Evolutionary conservation across 2,797 vertebrate species (phyloP), one percentile per base, ranked within the genome.

Genomic region (Anolis apletophallus): DNA sequence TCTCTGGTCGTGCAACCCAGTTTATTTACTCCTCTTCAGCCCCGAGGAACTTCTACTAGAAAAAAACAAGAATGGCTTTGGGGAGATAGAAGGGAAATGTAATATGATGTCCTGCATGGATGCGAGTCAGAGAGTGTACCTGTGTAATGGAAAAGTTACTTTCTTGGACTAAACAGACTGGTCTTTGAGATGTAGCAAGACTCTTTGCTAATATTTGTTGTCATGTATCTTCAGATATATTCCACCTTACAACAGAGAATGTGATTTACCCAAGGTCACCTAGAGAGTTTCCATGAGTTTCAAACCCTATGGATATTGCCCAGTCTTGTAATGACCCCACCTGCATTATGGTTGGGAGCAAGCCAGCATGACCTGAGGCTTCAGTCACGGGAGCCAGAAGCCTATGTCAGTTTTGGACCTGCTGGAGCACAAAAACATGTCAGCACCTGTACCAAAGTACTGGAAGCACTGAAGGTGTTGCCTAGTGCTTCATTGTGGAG

Each of bases 1-100:
- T 50, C 50, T 55, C 36, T 81, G 52, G 32, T 76, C 52, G 34
- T 75, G 34, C 59, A 81, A 57, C 54, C 52, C 26, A 12, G 8
- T 68, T 86, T 81, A 6, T 64, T 67, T 23, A 40, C 77, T 54
- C 61, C 34, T 57, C 72, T 55, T 87, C 76, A 78, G 85, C 64
- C 64, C 36, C 11, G 34, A 61, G 64, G 36, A 69, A 23, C n/a
- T 68, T 57, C 36, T 78, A 50, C 19, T 19, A 61, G 54, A 77
- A 83, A 69, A n/a, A 72, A 71, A 71, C 73, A 50, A 71, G 54
- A 78, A 50, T 34, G 17, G 74, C 26, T 71, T 21, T 26, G 29
- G 14, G 64, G 46, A 71, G 71, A 50, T 74, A 21, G 17, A 36
- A 34, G 46, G n/a, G 34, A 85, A 40, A 55, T 2, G 21, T 61